Evolutionary conservation across 2,113 vertebrate genomes (phyloP), one percentile per base, ranked within the genome.

Genomic region (Hippocampus barbouri): DNA sequence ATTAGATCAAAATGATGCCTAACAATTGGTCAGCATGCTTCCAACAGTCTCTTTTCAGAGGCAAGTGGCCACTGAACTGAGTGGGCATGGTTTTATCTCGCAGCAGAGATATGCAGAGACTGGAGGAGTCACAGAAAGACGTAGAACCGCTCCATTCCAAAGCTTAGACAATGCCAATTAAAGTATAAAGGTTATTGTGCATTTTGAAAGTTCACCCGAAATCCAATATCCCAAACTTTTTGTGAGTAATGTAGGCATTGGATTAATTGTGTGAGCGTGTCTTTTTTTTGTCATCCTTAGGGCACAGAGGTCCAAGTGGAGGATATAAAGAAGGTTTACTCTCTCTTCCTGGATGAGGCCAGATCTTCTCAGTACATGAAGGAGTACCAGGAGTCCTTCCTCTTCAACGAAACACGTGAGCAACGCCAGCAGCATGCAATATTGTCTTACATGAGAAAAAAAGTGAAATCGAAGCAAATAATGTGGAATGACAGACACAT

Each of bases 341-440:
- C 95, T 0, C 92, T 97, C 69, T 97, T 97, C 78, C 89, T 97
- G 92, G 96, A 97, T 0, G 95, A 96, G 79, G 92, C 95, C 0
- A 89, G 95, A 5, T 96, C 95, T 40, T 95, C 95, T 1, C 94
- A 96, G 88, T 97, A 97, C 88, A 96, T 97, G 96, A 97, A 96
- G 83, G 95, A 97, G 57, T 96, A 96, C 79, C 96, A 97, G 85
- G 95, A 97, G 2, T 94, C 95, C 78, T 96, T 94, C 89, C 93
- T 97, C 83, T 97, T 97, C 78, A 96, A 97, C 0, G 96, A 97
- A 89, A 91, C 95, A 78, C 93, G 96, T 97, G 79, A 94, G 96
- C 34, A 61, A 18, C 18, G 9, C 8, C 21, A 23, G 53, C 53
- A 56, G 9, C n/a, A 23, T 8, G 21, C 3, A 23, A 56, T 54